Percentiles rank a stretch among this genome's conserved stretches.
These are phyloP conservation scores for Spisula solida DNA, from an alignment of 2,888 invertebrate species.

Conservation along the genomic window DNA sequence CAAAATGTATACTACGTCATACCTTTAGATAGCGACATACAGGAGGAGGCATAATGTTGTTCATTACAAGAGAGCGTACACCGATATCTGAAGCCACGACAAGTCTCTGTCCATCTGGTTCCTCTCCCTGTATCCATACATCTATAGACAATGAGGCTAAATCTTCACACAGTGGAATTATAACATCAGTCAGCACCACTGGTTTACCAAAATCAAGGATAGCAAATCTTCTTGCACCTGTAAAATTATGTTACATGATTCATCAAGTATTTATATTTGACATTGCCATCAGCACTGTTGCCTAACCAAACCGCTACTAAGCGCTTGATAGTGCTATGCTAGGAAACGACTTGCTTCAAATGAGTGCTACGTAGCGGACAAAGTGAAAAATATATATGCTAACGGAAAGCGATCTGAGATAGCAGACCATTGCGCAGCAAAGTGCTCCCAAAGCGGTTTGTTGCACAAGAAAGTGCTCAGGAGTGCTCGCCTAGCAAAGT, in stretches of 20 bases:
- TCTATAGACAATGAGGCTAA: constrained; percentile 94
- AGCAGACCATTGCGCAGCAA: no score
- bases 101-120: constrained; percentile 94
- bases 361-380: no score
- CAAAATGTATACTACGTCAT: constrained; percentile 34
- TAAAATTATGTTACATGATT: constrained; percentile 28
- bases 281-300: no score
- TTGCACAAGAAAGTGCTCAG: no score
- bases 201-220: constrained; percentile 96
- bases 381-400: no score
- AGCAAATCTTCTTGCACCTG: constrained; percentile 95
- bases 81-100: constrained; percentile 96
- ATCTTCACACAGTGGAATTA: constrained; percentile 88
- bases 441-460: no score
- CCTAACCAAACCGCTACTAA: no score
- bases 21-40: constrained; percentile 96
- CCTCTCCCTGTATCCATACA: constrained; percentile 96
- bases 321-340: no score
- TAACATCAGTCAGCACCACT: constrained; percentile 94
- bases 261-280: background rate
- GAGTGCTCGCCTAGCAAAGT: no score
- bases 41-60: constrained; percentile 96
- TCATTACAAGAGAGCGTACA: constrained; percentile 94
- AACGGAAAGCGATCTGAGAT: no score
- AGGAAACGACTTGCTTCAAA: no score